These are phyloP conservation scores for Acrocyrtus sp. DNA, from an alignment of 2,888 invertebrate genomes.

Conservation along the genomic window DNA sequence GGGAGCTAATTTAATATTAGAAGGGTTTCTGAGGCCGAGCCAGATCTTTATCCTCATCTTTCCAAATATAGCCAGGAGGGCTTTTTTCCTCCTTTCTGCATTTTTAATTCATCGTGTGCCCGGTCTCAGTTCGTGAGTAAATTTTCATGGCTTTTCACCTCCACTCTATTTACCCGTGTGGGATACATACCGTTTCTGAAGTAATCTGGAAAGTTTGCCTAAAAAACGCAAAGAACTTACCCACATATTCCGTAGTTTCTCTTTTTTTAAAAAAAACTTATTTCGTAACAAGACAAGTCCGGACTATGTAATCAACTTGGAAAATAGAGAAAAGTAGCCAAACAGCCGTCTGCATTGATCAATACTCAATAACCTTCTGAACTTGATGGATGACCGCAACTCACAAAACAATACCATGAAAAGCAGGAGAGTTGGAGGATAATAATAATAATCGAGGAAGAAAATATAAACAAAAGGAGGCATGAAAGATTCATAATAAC, in stretches of 20 bases:
- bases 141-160: too few relatives aligned
- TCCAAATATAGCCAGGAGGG: too few relatives aligned
- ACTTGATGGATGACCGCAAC: neutral
- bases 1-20: too few relatives aligned
- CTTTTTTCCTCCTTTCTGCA: too few relatives aligned
- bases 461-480: slow-evolving; percentile 22
- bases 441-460: neutral
- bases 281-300: slow-evolving; percentile 22
- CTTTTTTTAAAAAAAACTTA: neutral
- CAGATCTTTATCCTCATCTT: too few relatives aligned
- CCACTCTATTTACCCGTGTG: too few relatives aligned
- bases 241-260: neutral
- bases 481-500: slow-evolving; percentile 38
- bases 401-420: neutral
- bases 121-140: too few relatives aligned
- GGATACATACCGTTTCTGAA: too few relatives aligned
- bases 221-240: too few relatives aligned
- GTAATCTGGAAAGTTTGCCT: too few relatives aligned
- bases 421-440: neutral
- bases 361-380: neutral
- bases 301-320: neutral
- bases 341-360: neutral
- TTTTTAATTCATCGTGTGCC: too few relatives aligned
- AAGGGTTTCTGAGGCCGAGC: too few relatives aligned
- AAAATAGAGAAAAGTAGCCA: neutral